These are phyloP conservation scores for Gallinago media DNA, from an alignment of 2,113 vertebrate species.

Conservation along the genomic window DNA sequence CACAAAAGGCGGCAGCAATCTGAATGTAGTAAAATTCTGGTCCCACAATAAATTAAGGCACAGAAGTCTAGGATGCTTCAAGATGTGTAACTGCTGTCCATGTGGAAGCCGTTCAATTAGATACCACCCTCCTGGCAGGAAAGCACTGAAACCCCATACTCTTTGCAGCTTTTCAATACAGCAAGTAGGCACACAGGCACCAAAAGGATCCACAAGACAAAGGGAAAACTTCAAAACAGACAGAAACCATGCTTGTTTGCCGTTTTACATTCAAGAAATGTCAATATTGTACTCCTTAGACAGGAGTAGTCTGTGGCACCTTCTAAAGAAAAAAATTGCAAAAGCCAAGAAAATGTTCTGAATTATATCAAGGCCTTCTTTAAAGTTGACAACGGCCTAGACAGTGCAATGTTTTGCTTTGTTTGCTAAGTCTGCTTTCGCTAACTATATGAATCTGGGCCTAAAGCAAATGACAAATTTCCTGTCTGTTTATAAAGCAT, in stretches of 20 bases:
- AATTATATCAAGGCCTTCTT: background rate
- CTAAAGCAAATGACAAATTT: background rate
- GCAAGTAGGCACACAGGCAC: background rate
- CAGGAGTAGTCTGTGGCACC: background rate
- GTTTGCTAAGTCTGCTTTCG: background rate
- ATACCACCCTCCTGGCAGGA: background rate
- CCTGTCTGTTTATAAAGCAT: background rate
- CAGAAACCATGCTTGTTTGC: background rate
- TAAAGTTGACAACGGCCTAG: background rate
- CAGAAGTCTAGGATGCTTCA: background rate
- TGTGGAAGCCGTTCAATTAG: background rate
- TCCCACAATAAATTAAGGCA: background rate
- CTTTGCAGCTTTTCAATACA: background rate
- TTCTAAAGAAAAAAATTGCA: background rate
- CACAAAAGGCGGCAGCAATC: background rate
- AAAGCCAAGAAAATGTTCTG: background rate
- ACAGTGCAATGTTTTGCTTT: background rate
- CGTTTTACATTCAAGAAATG: background rate
- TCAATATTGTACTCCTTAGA: background rate
- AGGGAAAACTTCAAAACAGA: background rate
- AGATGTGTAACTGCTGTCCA: background rate
- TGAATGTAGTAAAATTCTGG: background rate
- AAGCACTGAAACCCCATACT: background rate
- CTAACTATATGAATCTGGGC: rapidly evolving
- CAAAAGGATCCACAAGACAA: background rate